Evolutionary conservation across 2,797 vertebrate species (phyloP).

Genomic region (Spondyliosoma cantharus): DNA sequence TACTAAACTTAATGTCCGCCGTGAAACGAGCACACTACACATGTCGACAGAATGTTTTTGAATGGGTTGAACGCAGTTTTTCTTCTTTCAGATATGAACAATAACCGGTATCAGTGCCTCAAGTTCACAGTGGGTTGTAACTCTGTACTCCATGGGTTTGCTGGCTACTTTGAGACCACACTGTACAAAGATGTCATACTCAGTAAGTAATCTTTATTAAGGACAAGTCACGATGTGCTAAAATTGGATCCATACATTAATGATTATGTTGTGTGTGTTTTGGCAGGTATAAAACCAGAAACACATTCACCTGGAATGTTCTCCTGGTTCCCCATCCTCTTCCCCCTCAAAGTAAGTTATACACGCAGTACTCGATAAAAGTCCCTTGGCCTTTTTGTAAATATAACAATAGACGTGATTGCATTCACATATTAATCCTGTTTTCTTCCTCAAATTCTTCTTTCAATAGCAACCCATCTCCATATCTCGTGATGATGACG

Average conservation of each 20-base stretch:
- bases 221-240: not conserved
- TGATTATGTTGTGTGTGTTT: constrained; percentile 16
- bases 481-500: constrained; percentile 83
- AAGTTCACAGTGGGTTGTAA: constrained; percentile 88
- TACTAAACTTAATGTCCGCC: not conserved
- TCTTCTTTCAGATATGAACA: constrained; percentile 88
- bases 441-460: not conserved
- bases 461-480: constrained; percentile 89
- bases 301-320: constrained; percentile 97
- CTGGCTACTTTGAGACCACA: constrained; percentile 93
- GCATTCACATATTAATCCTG: not conserved
- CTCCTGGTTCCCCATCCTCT: constrained; percentile 97
- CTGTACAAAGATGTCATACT: constrained; percentile 92
- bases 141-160: constrained; percentile 93
- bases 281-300: constrained; percentile 92
- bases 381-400: not conserved
- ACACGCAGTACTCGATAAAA: rapidly evolving
- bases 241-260: not conserved
- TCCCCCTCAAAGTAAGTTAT: constrained; percentile 91
- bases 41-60: constrained; percentile 4
- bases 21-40: not conserved
- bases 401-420: not conserved
- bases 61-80: not conserved
- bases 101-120: constrained; percentile 92
- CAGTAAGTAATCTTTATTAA: constrained; percentile 82